Conservation (phyloP, 2,797 vertebrate species). For the Taeniopygia guttata region DNA sequence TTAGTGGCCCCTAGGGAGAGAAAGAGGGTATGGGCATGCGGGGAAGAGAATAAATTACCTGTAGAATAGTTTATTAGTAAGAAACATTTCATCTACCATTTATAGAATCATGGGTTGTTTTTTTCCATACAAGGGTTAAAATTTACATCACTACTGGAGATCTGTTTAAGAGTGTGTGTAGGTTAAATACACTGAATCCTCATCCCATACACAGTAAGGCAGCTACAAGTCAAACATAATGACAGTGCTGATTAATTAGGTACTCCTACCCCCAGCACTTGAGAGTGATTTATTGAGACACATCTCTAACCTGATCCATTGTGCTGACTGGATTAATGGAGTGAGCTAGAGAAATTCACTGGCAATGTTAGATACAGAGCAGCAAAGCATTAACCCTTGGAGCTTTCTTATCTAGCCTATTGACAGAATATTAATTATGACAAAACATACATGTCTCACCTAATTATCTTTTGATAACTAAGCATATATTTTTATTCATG, state of each 20-base stretch:
- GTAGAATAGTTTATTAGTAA: conserved; percentile 13
- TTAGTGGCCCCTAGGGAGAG: not conserved
- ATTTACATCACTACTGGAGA: conserved; percentile 70
- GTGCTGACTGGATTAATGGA: conserved; percentile 84
- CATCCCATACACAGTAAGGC: conserved; percentile 80
- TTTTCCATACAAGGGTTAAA: conserved; percentile 73
- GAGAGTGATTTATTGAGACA: conserved; percentile 84
- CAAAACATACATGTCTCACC: conserved; percentile 75
- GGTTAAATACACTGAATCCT: conserved; percentile 83
- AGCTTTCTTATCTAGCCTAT: conserved; percentile 80
- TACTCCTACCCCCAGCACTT: conserved; percentile 80
- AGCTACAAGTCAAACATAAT: conserved; percentile 87
- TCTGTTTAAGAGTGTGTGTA: conserved; percentile 73
- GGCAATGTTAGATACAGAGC: conserved; percentile 72
- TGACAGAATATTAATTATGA: conserved; percentile 85
- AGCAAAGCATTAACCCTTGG: conserved; percentile 78
- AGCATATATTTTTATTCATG: conserved; percentile 73
- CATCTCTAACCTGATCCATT: conserved; percentile 82
- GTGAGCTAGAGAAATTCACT: conserved; percentile 79
- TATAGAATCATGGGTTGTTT: not conserved
- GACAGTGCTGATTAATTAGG: conserved; percentile 86
- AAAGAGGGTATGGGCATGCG: too few relatives aligned
- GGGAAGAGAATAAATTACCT: not conserved
- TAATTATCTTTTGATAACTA: conserved; percentile 78
- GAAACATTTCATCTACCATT: not conserved